Evolutionary conservation across 2,888 invertebrate genomes (phyloP), one percentile per base, ranked within the genome.

Genomic region (Frankliniella intonsa): DNA sequence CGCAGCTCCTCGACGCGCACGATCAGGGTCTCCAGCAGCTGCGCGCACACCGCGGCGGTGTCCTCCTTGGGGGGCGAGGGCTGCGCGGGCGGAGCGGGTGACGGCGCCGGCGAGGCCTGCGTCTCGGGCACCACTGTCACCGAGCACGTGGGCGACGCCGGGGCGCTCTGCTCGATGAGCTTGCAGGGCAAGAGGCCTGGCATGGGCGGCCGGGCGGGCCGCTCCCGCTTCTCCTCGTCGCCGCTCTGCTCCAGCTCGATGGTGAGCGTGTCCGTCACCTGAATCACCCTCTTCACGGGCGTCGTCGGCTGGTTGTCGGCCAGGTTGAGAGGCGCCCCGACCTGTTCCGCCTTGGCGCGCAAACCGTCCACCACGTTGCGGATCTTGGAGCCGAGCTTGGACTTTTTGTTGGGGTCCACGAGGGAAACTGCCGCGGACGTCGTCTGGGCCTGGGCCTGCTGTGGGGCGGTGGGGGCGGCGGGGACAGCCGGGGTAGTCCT

Each of bases 301-400:
- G 69, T 22, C 11, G 69, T 76, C 11, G 25, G 69, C 8, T 22
- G 25, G 69, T 55, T 19, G 25, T 76, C 25, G 10, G 69, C n/a
- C 69, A 76, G 69, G 25, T 76, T 76, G 9, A 76, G 69, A 0
- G 69, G 69, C 12, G 69, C 25, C 25, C 55, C 55, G 14, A 76
- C 69, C 25, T 76, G 69, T 25, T 76, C 69, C 69, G 69, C 69
- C 69, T 76, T 76, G 69, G 69, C 69, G 25, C 69, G 69, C 69
- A 76, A 25, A 10, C 69, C 69, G 69, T 76, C 69, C 22, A 76
- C 69, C 69, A 76, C 22, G 69, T 76, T 76, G 25, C 69, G 25
- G 69, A 76, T 76, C 69, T 76, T 76, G 69, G 69, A 76, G 25
- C 69, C 69, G 22, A 22, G 69, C 69, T 76, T 22, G 22, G 10